phyloP scores from a whole-genome alignment of 2,888 invertebrate species.

The Amphipoea lucens region DNA sequence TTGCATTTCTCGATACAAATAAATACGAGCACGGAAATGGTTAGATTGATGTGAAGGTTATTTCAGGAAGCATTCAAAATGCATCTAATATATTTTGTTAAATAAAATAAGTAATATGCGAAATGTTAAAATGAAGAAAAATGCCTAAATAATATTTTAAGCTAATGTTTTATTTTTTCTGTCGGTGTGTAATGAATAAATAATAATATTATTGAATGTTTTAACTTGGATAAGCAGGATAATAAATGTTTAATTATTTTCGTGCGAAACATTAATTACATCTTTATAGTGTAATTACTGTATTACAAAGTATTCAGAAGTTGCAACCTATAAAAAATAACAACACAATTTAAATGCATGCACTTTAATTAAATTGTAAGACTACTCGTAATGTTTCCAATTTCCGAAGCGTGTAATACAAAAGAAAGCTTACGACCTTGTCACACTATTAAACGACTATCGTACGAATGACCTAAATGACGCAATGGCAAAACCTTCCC shows the following conservation, averaged over 20 bases:
- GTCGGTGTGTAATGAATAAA: background rate
- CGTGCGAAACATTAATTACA: background rate
- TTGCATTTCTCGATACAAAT: slow-evolving; percentile 3
- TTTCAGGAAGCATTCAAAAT: background rate
- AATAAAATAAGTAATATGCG: background rate
- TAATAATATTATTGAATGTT: background rate
- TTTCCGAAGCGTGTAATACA: slow-evolving; percentile 45
- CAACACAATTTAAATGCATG: slow-evolving; percentile 29
- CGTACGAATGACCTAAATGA: slow-evolving; percentile 52
- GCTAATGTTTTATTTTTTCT: background rate
- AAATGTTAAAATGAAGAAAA: background rate
- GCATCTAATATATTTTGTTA: background rate
- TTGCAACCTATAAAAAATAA: slow-evolving; percentile 12
- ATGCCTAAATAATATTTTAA: too few relatives aligned
- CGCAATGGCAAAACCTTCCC: slow-evolving; percentile 39
- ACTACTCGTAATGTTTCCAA: slow-evolving; percentile 40
- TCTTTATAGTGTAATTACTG: background rate
- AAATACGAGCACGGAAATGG: background rate
- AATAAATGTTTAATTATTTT: background rate
- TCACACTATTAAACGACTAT: slow-evolving; percentile 53
- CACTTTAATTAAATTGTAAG: slow-evolving; percentile 43
- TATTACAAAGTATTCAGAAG: slow-evolving; percentile 11
- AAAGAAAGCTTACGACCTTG: slow-evolving; percentile 48
- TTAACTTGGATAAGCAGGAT: background rate
- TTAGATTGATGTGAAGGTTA: background rate